These are phyloP conservation scores for Lasioglossum lativentre DNA, from an alignment of 2,888 invertebrate genomes.

Conservation along the genomic window DNA sequence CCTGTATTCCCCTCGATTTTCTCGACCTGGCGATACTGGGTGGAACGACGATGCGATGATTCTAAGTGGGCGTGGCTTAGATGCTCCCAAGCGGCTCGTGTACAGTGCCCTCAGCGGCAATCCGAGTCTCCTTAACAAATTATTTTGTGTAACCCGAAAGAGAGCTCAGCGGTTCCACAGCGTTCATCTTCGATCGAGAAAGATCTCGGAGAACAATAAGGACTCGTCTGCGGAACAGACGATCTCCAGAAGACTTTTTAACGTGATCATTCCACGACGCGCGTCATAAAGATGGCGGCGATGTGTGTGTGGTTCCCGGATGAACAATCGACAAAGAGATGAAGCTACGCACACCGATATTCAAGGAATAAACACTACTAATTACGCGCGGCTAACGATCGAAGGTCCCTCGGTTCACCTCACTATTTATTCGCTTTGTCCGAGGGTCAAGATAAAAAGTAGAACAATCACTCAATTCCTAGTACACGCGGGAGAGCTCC, in stretches of 20 bases:
- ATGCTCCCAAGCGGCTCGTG: background rate
- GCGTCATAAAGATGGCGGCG: background rate
- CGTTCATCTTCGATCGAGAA: background rate
- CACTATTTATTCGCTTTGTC: background rate
- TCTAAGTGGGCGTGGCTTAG: background rate
- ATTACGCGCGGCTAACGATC: background rate
- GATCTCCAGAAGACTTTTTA: constrained; percentile 2
- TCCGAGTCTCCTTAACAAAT: background rate
- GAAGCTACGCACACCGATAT: constrained; percentile 26
- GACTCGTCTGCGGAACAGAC: constrained; percentile 10
- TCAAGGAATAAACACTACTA: constrained; percentile 27
- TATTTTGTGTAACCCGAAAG: background rate
- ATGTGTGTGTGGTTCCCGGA: background rate
- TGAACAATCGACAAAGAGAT: background rate
- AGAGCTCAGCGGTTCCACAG: background rate
- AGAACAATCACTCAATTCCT: constrained; percentile 70
- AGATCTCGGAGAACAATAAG: background rate
- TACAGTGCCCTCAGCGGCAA: too few relatives aligned
- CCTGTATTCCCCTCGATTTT: too few relatives aligned
- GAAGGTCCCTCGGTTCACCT: background rate
- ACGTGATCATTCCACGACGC: background rate
- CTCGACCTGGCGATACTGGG: too few relatives aligned
- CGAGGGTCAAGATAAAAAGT: constrained; percentile 11
- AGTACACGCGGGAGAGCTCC: constrained; percentile 50
- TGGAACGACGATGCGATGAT: too few relatives aligned